Evolutionary conservation across 2,113 vertebrate genomes (phyloP).

Genomic region (Tupaia tana): DNA sequence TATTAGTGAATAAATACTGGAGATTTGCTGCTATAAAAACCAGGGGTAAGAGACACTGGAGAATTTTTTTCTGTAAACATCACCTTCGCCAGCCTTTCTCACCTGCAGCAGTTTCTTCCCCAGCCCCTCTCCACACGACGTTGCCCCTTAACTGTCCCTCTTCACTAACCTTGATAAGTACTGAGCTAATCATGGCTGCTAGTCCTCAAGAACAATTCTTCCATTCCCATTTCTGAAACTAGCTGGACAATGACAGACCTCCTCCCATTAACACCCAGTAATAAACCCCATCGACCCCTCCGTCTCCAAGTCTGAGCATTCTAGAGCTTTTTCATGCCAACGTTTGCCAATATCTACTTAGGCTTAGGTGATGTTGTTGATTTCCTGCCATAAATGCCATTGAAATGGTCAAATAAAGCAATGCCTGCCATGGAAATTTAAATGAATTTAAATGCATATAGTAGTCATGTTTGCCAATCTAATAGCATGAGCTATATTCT

Average conservation of each 20-base stretch:
- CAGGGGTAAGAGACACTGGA: neutral
- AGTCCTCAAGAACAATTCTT: neutral
- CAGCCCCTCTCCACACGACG: accelerated
- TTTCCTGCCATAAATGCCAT: neutral
- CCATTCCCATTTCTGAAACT: neutral
- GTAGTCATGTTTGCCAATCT: neutral
- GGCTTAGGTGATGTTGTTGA: neutral
- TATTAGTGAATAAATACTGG: neutral
- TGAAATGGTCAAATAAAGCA: neutral
- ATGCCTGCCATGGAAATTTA: neutral
- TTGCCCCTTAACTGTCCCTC: neutral
- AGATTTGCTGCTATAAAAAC: neutral
- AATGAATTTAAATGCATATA: neutral
- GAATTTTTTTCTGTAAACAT: neutral
- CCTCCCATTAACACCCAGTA: neutral
- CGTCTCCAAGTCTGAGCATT: neutral
- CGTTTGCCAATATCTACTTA: neutral
- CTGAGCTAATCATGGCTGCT: accelerated
- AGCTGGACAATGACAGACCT: neutral
- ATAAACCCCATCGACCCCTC: accelerated
- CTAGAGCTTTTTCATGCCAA: neutral
- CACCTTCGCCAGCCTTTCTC: neutral
- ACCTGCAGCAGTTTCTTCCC: neutral
- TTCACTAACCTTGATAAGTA: neutral
- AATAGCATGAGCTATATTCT: neutral